Conservation (phyloP, 2,797 vertebrate species). For the Scolopax rusticola region DNA sequence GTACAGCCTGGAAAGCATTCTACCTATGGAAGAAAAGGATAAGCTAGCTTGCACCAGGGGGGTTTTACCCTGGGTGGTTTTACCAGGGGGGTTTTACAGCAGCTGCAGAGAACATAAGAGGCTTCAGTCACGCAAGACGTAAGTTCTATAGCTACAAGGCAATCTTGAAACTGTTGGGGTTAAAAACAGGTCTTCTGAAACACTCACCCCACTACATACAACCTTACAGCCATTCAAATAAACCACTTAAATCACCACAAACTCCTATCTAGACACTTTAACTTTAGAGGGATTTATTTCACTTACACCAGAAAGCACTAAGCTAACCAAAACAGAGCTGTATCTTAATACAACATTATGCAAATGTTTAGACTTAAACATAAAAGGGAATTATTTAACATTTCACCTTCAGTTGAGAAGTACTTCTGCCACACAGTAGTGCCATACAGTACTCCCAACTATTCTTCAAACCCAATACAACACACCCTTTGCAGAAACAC, state of each 20-base stretch:
- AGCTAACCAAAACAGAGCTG: not conserved
- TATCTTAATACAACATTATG: not conserved
- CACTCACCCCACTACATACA: not conserved
- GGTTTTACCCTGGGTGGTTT: no score
- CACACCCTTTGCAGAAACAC: fast-evolving
- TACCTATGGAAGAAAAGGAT: fast-evolving
- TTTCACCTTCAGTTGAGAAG: not conserved
- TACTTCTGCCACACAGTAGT: fast-evolving
- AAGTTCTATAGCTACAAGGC: not conserved
- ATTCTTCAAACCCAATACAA: not conserved
- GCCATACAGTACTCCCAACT: fast-evolving
- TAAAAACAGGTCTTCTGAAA: not conserved
- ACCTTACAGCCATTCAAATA: not conserved
- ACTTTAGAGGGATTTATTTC: fast-evolving
- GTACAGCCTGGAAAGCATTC: not conserved
- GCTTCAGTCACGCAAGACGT: fast-evolving
- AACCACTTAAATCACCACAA: not conserved
- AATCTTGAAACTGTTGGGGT: not conserved
- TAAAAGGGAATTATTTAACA: not conserved
- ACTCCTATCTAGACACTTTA: not conserved
- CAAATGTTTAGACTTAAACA: not conserved
- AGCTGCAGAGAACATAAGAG: fast-evolving
- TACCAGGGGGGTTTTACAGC: not conserved
- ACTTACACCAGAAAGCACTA: not conserved
- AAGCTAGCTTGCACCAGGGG: not conserved